These are phyloP conservation scores for Anastrepha ludens DNA, from an alignment of 1,140 invertebrate species.

Conservation along the genomic window DNA sequence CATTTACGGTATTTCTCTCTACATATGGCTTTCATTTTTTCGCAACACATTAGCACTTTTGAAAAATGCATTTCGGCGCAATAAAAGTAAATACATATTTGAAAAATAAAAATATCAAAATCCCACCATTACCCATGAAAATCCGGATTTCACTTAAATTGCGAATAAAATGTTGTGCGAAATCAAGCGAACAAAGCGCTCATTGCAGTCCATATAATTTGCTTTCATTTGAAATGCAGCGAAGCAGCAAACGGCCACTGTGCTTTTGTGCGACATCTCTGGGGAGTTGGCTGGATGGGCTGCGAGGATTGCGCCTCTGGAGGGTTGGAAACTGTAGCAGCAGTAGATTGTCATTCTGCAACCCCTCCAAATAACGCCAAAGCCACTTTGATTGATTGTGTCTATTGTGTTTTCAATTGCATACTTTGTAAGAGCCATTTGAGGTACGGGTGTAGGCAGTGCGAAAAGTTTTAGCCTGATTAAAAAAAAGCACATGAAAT, in stretches of 20 bases:
- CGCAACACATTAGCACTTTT: too few species aligned
- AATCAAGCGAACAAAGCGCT: slow-evolving; percentile 5
- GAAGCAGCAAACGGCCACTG: not conserved
- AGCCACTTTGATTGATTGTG: slow-evolving; percentile 50
- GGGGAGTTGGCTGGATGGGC: not conserved
- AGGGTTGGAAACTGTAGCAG: not conserved
- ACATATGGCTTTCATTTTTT: too few species aligned
- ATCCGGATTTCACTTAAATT: not conserved
- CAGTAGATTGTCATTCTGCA: not conserved
- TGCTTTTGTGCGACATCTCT: not conserved
- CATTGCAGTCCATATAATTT: not conserved
- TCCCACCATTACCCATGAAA: too few species aligned
- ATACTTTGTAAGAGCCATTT: not conserved
- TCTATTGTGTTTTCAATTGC: slow-evolving; percentile 8
- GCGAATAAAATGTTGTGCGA: not conserved
- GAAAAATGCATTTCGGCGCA: too few species aligned
- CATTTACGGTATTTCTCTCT: too few species aligned
- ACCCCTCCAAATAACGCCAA: not conserved
- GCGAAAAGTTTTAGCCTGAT: slow-evolving; percentile 35
- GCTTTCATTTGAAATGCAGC: slow-evolving; percentile 10
- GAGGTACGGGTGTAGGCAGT: not conserved
- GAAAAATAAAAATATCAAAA: not conserved
- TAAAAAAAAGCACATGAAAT: slow-evolving; percentile 4
- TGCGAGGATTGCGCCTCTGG: not conserved
- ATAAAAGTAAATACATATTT: not conserved